Conservation (phyloP, 2,888 invertebrate species). For the Corythucha ciliata region DNA sequence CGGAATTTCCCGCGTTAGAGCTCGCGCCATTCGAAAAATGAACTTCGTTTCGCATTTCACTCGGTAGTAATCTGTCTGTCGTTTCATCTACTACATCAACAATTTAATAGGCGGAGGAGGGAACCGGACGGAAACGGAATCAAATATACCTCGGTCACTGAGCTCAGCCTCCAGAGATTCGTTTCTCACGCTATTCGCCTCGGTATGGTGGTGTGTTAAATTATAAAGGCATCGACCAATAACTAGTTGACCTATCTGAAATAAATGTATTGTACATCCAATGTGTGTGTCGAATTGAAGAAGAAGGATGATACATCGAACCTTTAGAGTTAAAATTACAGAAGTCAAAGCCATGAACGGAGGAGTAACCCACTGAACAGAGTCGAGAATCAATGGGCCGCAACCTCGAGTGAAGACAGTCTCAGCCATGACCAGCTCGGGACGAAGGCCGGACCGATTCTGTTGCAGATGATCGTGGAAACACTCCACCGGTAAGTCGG, state of each 20-base stretch:
- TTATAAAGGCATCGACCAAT: conserved; percentile 4
- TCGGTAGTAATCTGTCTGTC: no score
- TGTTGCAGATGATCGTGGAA: conserved; percentile 22
- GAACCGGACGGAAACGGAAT: no score
- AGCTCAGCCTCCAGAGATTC: no score
- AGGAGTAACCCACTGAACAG: neutral
- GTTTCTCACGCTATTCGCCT: no score
- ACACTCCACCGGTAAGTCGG: neutral
- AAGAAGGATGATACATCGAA: neutral
- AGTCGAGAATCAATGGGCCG: neutral
- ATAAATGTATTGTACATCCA: neutral
- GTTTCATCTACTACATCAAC: no score
- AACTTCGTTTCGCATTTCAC: no score
- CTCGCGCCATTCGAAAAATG: no score
- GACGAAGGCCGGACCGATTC: neutral
- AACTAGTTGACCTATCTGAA: conserved; percentile 8
- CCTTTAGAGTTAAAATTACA: conserved; percentile 18
- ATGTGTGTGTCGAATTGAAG: neutral
- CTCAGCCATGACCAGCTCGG: neutral
- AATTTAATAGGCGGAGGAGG: no score
- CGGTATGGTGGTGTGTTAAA: no score
- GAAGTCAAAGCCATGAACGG: conserved; percentile 11
- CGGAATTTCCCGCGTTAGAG: no score
- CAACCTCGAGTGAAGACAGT: conserved; percentile 19
- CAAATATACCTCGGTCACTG: no score